These are phyloP conservation scores for Phanerotoma sp. DNA, from an alignment of 2,888 invertebrate genomes.

Conservation along the genomic window DNA sequence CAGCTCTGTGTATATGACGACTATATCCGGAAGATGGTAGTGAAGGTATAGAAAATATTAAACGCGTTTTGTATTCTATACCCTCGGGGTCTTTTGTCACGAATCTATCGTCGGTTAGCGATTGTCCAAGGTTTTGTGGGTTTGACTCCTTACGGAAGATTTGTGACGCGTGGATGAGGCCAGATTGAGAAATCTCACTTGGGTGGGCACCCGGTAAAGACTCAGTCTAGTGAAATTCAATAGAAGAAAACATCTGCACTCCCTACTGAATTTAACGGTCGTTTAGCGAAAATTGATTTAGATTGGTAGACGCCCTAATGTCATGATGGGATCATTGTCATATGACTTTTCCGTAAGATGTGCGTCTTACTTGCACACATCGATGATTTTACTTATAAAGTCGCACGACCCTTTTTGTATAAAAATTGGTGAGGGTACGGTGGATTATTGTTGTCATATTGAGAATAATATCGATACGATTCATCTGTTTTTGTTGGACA, in stretches of 20 bases:
- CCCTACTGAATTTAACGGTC: conserved; percentile 44
- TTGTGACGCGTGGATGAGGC: conserved; percentile 36
- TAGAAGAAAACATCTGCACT: conserved; percentile 43
- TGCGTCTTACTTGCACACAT: too few relatives aligned
- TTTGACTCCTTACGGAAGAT: conserved; percentile 37
- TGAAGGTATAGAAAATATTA: conserved; percentile 22
- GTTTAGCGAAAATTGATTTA: conserved; percentile 42
- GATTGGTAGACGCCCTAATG: conserved; percentile 32
- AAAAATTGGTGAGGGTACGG: too few relatives aligned
- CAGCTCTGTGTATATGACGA: too few relatives aligned
- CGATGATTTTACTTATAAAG: too few relatives aligned
- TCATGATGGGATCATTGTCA: conserved; percentile 36
- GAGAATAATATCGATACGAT: too few relatives aligned
- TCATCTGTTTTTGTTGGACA: too few relatives aligned
- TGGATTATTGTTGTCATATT: too few relatives aligned
- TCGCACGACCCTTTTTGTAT: too few relatives aligned
- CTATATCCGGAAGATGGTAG: conserved; percentile 30
- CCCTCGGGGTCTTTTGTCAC: conserved; percentile 3
- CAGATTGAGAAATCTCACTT: conserved; percentile 40
- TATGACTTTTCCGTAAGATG: too few relatives aligned
- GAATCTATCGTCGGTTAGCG: conserved; percentile 18
- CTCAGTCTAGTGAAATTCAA: background rate
- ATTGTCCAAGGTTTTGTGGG: conserved; percentile 33
- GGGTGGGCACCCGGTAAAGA: conserved; percentile 30
- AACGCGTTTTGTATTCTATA: conserved; percentile 17